Evolutionary conservation across 2,113 vertebrate genomes (phyloP).

Genomic region (human): DNA sequence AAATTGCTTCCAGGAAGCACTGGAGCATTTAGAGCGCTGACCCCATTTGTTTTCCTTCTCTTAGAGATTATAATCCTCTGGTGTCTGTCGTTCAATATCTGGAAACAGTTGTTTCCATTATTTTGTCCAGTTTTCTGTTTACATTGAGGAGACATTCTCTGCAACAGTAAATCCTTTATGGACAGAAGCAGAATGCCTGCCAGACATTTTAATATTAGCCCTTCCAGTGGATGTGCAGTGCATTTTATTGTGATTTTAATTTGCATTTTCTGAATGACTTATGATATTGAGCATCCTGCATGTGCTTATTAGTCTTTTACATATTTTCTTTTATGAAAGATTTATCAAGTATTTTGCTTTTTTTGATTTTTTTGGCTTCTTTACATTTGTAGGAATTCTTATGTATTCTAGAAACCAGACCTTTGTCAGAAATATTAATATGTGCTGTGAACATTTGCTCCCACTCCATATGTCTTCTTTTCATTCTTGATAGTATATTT

Average conservation of each 20-base stretch:
- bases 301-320: background rate
- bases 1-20: conserved; percentile 36
- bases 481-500: background rate
- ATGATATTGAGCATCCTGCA: background rate
- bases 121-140: conserved; percentile 20
- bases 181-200: background rate
- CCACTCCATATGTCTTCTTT: background rate
- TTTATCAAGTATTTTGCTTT: background rate
- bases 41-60: conserved; percentile 12
- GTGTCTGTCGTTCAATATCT: conserved; percentile 6
- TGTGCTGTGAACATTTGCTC: background rate
- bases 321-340: background rate
- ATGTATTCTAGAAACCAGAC: background rate
- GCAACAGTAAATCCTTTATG: background rate
- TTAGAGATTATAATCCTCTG: background rate
- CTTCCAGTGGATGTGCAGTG: background rate
- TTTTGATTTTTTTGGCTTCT: background rate
- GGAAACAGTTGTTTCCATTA: conserved; percentile 28
- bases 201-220: background rate
- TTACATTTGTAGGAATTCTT: background rate
- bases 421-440: background rate
- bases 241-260: background rate
- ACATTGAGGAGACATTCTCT: background rate
- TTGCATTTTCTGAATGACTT: background rate
- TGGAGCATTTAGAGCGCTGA: background rate